Conservation (phyloP, 2,888 invertebrate genomes). For the Tenthredo mesomela region DNA sequence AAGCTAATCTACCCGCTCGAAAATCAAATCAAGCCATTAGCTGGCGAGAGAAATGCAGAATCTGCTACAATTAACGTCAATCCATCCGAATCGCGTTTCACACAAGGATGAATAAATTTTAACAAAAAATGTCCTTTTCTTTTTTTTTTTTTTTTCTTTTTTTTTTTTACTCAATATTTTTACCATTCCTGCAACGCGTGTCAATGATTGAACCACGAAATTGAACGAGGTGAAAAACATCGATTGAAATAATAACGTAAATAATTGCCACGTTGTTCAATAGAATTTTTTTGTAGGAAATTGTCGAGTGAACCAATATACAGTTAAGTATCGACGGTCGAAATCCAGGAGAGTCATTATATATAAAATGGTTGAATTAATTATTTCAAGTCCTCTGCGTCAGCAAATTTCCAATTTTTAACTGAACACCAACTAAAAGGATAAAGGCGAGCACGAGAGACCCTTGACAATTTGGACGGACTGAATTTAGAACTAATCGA, state of each 20-base stretch:
- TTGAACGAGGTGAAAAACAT: neutral
- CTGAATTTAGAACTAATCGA: slow-evolving; percentile 45
- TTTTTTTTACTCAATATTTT: neutral
- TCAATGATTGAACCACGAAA: neutral
- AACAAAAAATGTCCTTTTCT: neutral
- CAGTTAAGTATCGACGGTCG: neutral
- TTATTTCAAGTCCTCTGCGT: neutral
- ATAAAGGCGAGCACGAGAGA: slow-evolving; percentile 9
- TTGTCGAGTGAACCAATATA: neutral
- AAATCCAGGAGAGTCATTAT: neutral
- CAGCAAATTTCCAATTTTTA: slow-evolving; percentile 7
- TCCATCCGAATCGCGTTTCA: slow-evolving; percentile 1
- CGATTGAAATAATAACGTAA: neutral
- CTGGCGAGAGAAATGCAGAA: slow-evolving; percentile 5
- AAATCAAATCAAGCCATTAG: slow-evolving; percentile 26
- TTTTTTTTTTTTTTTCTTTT: neutral
- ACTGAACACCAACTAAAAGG: neutral
- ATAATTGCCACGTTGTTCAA: neutral
- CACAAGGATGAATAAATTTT: neutral
- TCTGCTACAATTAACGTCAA: slow-evolving; percentile 32
- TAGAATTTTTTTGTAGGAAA: neutral
- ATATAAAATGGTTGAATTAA: neutral
- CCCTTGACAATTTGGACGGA: slow-evolving; percentile 19
- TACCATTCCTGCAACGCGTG: neutral
- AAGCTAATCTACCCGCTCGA: neutral